Base-by-base conservation (phyloP, 2,113 vertebrate genomes). In the Ondatra zibethicus region DNA sequence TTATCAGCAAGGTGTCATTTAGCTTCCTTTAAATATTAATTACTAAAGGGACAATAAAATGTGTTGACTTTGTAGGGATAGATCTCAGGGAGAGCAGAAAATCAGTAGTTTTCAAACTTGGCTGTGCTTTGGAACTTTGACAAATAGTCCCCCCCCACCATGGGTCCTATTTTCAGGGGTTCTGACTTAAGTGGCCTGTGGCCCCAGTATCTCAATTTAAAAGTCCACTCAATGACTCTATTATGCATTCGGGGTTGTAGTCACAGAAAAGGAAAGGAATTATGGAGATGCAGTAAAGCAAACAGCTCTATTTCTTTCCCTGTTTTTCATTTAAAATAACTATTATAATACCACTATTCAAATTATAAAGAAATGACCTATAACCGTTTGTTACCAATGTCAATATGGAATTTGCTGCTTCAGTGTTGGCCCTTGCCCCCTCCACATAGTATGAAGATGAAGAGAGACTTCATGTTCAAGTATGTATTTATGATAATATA, bases 21-120 rank as follows among this genome's bases (percentile, higher is more conserved):
- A 63, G 36, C 91, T 96, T 85, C 76, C 65, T 91, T 87, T 96
- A 52, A 89, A 66, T 91, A 9, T 91, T 85, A 94, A 81, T 92
- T 50, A 66, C 29, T 81, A 75, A 92, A 27, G 77, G 75, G 94
- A 94, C 88, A 76, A 92, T 42, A 85, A 96, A 80, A 92, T 29
- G 31, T 50, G 13, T 39, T 29, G 31, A 25, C 1, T 52, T 98
- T 36, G 23, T 61, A 88, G n/a, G 1, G 47, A 4, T 39, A 45
- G 33, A 3, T 76, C 23, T 92, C 92, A 93, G 90, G 61, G 25
- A 76, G 23, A 91, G 5, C 9, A 73, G n/a, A n/a, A n/a, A 91
- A 77, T 52, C 58, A 66, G 17, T 86, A 76, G 39, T 52, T 97
- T 89, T 94, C 52, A 78, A 90, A 81, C 23, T 45, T 97, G 88